Base-by-base conservation (phyloP, 2,888 invertebrate genomes). In the Chesias legatella region DNA sequence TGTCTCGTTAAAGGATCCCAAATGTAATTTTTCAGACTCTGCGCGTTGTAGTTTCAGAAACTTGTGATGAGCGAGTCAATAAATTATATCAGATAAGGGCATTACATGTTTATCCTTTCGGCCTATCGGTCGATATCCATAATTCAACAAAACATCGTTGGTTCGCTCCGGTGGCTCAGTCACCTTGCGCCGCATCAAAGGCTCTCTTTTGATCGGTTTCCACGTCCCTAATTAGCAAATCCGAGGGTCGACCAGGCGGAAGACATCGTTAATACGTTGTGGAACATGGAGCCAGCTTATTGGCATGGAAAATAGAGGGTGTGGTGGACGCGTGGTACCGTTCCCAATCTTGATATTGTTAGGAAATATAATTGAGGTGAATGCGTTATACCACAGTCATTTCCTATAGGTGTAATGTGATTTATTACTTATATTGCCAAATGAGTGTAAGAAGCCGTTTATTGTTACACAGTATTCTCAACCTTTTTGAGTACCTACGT, bases 231-330 rank as follows among this genome's bases (percentile, higher is more conserved):
- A 86, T 86, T 86, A 86, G 82, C 81, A 72, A 73, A 75, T 73
- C 69, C 77, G 77, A 75, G 73, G 53, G 60, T 63, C 75, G 62
- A 58, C 73, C 79, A 62, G 48, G 69, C 68, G 85, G 83, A 86
- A 88, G 78, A 81, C 79, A 88, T 86, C 86, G 86, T 82, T 85
- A 86, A 88, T 85, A 83, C 84, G 79, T 74, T 79, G 74, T 76
- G 79, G 74, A 79, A 65, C 68, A 67, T 63, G 58, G 62, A 67
- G 63, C 62, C 67, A 65, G 62, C 64, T 45, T 67, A 76, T 56
- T 77, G 79, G 82, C 66, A 78, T 67, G 86, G 86, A 86, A 86
- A 85, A 85, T 85, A 84, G 78, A 79, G 78, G 82, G 65, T 73
- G 77, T 70, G 72, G 63, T 58, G 60, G 61, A 58, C 60, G 63